Evolutionary conservation across 2,888 invertebrate species (phyloP), one percentile per base, ranked within the genome.

Genomic region (Cinara cedri): DNA sequence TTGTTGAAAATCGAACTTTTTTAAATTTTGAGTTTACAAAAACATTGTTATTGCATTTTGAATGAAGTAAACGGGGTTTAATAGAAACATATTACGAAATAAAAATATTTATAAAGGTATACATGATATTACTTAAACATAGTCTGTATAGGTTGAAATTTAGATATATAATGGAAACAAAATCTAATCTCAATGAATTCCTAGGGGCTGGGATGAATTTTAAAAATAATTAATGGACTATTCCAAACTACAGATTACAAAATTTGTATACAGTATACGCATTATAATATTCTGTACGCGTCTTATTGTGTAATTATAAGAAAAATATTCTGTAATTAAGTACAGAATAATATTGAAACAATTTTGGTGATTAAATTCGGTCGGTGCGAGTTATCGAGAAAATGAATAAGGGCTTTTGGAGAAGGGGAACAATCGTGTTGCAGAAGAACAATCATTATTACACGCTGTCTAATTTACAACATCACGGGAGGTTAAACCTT

Each of bases 381-480:
- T 72, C 11, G 21, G 62, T 51, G 34, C 34, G 51, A 62, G 51
- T 63, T 34, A 62, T 62, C 51, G 49, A 62, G 9, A 63, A 51
- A 42, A 74, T 9, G 51, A 21, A 74, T 34, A 21, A 16, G 21
- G 16, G 60, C 9, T 13, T 72, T 21, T 60, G 8, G 6, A 21
- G 24, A 49, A 34, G 16, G 49, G 34, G 16, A 60, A 51, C 62
- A 74, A 74, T 63, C 62, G 51, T 19, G 21, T 72, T 6, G 60
- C 72, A 24, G 62, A 11, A 42, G 62, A 62, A 63, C 62, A 62
- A 62, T 72, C 60, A 72, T 49, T n/a, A n/a, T n/a, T n/a, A n/a
- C n/a, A 62, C 21, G 51, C 4, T 34, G 72, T 72, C 62, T 74
- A 74, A 74, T 74, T 74, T 74, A 74, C 62, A 72, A 16, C 62